phyloP scores from a whole-genome alignment of 2,113 vertebrate species.

The Melanostigma gelatinosum region DNA sequence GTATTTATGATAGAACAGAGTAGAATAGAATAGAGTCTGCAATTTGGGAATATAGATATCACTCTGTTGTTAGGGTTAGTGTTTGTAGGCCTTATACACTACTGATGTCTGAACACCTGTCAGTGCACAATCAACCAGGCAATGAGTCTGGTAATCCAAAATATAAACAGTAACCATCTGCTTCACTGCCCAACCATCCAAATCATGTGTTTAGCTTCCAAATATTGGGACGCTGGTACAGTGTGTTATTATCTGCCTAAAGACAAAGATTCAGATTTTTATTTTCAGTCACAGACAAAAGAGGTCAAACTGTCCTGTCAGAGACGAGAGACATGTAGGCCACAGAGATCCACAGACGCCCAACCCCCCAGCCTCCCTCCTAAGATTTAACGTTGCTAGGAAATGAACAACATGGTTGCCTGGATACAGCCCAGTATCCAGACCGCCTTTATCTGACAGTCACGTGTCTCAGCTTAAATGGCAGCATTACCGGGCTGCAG shows the following conservation, averaged over 20 bases:
- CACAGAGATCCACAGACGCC: conserved; percentile 45
- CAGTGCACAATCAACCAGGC: background rate
- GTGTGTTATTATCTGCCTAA: too few relatives aligned
- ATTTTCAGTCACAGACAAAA: conserved; percentile 23
- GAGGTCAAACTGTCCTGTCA: conserved; percentile 55
- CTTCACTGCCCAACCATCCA: background rate
- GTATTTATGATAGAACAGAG: background rate
- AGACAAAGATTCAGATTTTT: background rate
- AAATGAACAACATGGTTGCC: conserved; percentile 80
- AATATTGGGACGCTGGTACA: background rate
- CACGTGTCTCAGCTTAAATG: conserved; percentile 74
- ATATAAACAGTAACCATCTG: background rate
- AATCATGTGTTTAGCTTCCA: background rate
- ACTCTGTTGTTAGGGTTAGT: too few relatives aligned
- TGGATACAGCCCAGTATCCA: conserved; percentile 74
- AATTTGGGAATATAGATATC: background rate
- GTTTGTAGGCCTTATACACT: background rate
- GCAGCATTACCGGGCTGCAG: conserved; percentile 62
- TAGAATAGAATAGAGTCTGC: background rate
- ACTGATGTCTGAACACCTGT: background rate
- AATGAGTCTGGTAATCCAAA: background rate
- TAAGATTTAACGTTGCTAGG: conserved; percentile 75
- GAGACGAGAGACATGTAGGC: conserved; percentile 73
- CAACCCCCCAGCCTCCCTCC: conserved; percentile 70
- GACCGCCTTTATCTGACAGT: conserved; percentile 73